A percentile compares a stretch with the other conserved stretches of the same genome.
Evolutionary conservation across 2,797 vertebrate genomes (phyloP).

Genomic region (Epinephelus awoara): DNA sequence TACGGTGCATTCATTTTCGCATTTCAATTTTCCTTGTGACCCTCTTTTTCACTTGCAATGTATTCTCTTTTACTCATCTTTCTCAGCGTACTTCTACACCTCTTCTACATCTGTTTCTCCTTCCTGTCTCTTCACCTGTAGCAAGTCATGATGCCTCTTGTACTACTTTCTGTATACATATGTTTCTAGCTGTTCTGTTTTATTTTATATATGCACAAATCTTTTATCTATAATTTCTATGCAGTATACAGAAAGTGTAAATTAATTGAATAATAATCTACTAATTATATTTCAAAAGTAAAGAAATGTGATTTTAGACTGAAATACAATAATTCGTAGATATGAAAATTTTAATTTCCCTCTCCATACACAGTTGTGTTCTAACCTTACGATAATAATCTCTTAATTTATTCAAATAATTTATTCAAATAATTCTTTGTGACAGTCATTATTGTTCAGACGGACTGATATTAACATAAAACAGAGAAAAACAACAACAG

Average conservation of each 20-base stretch:
- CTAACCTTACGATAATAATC: conserved; percentile 62
- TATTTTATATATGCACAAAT: background rate
- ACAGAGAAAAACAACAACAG: conserved; percentile 65
- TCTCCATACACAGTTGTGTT: conserved; percentile 56
- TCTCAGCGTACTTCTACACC: background rate
- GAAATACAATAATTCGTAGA: conserved; percentile 56
- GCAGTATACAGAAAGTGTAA: conserved; percentile 6
- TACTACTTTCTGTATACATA: background rate
- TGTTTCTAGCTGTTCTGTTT: background rate
- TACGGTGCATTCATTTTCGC: background rate
- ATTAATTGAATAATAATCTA: conserved; percentile 43
- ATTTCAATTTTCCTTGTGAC: background rate
- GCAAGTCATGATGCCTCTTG: background rate
- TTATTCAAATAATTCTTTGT: conserved; percentile 66
- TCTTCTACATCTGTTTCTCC: background rate
- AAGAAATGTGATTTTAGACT: conserved; percentile 37
- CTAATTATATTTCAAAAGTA: conserved; percentile 45
- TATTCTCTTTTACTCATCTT: background rate
- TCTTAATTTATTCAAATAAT: conserved; percentile 68
- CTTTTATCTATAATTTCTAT: background rate
- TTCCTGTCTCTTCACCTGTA: background rate
- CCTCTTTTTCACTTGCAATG: background rate
- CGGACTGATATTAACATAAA: conserved; percentile 60
- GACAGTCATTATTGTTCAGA: conserved; percentile 56
- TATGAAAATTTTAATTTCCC: conserved; percentile 57